Conservation (phyloP, 1,140 invertebrate genomes). For the Dinothrombium tinctorium region DNA sequence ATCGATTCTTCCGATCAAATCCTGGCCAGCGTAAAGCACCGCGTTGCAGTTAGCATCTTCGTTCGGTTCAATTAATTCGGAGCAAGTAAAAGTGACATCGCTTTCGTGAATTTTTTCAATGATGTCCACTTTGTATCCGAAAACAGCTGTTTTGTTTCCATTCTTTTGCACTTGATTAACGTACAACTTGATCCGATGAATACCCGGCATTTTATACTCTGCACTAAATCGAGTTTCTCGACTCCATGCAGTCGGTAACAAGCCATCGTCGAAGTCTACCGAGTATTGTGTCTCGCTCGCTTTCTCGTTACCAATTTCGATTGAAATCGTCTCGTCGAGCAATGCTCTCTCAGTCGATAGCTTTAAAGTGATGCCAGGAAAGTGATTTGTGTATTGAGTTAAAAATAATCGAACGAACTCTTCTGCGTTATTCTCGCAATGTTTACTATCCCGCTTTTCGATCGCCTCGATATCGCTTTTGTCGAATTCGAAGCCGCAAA, state of each 20-base stretch:
- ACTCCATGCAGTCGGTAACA: constrained; percentile 4
- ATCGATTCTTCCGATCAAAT: constrained; percentile 13
- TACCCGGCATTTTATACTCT: constrained; percentile 1
- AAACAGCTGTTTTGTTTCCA: not conserved
- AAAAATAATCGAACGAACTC: too few relatives aligned
- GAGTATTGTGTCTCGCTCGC: not conserved
- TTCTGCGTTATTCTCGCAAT: too few relatives aligned
- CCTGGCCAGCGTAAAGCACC: constrained; percentile 9
- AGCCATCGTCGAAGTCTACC: constrained; percentile 7
- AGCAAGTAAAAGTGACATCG: constrained; percentile 13
- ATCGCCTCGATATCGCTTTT: too few relatives aligned
- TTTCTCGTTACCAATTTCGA: not conserved
- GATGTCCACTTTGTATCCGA: constrained; percentile 11
- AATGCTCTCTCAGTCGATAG: not conserved
- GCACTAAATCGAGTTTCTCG: not conserved
- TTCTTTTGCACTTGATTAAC: not conserved
- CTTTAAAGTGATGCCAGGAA: not conserved
- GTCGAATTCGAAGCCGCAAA: too few relatives aligned
- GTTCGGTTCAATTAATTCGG: constrained; percentile 14
- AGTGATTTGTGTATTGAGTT: constrained; percentile 19
- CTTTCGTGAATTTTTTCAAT: constrained; percentile 10
- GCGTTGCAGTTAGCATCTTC: constrained; percentile 14
- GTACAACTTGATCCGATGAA: constrained; percentile 1
- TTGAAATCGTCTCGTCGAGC: constrained; percentile 5
- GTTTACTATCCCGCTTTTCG: too few relatives aligned